These are phyloP conservation scores for Tipula helvola DNA, from an alignment of 2,888 invertebrate genomes.

Conservation along the genomic window DNA sequence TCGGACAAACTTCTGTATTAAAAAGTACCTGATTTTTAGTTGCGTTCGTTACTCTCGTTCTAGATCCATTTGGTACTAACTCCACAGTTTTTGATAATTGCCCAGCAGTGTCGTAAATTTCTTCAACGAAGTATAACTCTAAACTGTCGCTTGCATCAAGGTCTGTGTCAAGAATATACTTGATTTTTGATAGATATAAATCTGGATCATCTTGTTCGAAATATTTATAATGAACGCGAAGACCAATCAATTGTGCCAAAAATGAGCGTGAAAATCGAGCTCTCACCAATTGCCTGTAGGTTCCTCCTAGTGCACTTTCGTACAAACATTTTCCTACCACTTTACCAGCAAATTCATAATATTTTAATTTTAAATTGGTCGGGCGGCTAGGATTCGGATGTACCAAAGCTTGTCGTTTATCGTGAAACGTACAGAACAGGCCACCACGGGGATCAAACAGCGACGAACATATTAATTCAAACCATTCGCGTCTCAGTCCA, in stretches of 20 bases:
- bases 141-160: slow-evolving; percentile 62
- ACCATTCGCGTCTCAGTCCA: slow-evolving; percentile 88
- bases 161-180: slow-evolving; percentile 84
- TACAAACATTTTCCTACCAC: slow-evolving; percentile 91
- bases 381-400: slow-evolving; percentile 79
- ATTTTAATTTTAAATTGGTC: slow-evolving; percentile 65
- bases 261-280: slow-evolving; percentile 86
- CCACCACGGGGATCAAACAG: slow-evolving; percentile 75
- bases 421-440: slow-evolving; percentile 75
- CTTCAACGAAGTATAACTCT: slow-evolving; percentile 80
- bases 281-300: slow-evolving; percentile 78
- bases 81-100: slow-evolving; percentile 67
- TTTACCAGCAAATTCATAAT: slow-evolving; percentile 87
- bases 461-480: slow-evolving; percentile 75
- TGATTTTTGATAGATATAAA: slow-evolving; percentile 82
- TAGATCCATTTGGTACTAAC: slow-evolving; percentile 70
- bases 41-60: slow-evolving; percentile 45
- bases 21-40: slow-evolving; percentile 39
- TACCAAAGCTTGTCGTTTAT: slow-evolving; percentile 74
- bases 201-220: slow-evolving; percentile 95
- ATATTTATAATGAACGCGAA: slow-evolving; percentile 87
- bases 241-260: slow-evolving; percentile 86
- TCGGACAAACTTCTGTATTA: background rate
- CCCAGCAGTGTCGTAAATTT: slow-evolving; percentile 69
- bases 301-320: slow-evolving; percentile 82